These are phyloP conservation scores for Enteromius viviparus DNA, from an alignment of 2,797 vertebrate species.

Conservation along the genomic window DNA sequence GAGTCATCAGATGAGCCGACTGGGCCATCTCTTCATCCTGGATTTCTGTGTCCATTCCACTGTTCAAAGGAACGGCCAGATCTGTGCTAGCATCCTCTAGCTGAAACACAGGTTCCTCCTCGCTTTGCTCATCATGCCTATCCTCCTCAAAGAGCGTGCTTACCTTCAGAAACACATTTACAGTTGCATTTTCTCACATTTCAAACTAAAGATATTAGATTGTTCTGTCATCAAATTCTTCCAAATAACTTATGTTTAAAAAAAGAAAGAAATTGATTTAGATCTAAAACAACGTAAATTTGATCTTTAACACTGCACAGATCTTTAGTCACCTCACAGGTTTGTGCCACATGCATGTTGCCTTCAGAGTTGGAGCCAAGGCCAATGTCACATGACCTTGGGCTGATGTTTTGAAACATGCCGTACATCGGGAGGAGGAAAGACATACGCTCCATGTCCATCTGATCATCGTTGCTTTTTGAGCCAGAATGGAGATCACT, in stretches of 20 bases:
- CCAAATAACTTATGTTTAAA: neutral
- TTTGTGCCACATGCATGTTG: constrained; percentile 64
- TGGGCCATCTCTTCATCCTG: constrained; percentile 73
- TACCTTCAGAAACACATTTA: constrained; percentile 66
- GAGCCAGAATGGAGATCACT: constrained; percentile 65
- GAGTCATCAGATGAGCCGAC: constrained; percentile 76
- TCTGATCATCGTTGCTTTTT: constrained; percentile 71
- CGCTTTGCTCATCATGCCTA: constrained; percentile 50
- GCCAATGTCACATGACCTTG: constrained; percentile 67
- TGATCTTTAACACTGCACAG: neutral
- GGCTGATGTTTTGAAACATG: constrained; percentile 72
- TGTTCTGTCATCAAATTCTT: neutral
- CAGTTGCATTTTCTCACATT: neutral
- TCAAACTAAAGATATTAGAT: neutral
- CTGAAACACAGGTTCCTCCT: constrained; percentile 65
- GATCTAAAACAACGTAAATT: neutral
- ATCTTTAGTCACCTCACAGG: constrained; percentile 69
- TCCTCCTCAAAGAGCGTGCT: constrained; percentile 73
- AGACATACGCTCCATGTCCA: constrained; percentile 66
- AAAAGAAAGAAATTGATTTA: neutral
- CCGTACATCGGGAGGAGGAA: constrained; percentile 71
- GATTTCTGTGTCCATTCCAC: constrained; percentile 56
- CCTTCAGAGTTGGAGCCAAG: constrained; percentile 54
- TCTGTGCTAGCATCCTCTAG: constrained; percentile 61
- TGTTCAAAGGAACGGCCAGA: constrained; percentile 58